A percentile compares a stretch with the other conserved stretches of the same genome.
Evolutionary conservation across 1,140 invertebrate genomes (phyloP).

Genomic region (Trichonephila clavipes): DNA sequence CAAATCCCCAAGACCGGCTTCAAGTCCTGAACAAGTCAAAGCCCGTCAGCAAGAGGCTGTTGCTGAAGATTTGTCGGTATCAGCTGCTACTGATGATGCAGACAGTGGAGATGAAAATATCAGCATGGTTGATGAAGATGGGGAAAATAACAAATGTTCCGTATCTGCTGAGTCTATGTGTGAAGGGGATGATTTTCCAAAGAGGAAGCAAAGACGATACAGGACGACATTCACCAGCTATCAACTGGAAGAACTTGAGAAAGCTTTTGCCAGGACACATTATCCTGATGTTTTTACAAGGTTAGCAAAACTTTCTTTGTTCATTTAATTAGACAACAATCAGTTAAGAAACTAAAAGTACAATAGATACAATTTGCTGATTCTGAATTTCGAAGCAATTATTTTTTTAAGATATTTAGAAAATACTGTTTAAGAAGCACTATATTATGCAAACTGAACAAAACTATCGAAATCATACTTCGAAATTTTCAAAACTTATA

Average conservation of each 20-base stretch:
- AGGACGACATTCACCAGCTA: conserved; percentile 97
- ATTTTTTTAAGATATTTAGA: too few relatives aligned
- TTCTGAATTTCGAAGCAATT: too few relatives aligned
- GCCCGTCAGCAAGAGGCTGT: conserved; percentile 43
- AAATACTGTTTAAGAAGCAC: too few relatives aligned
- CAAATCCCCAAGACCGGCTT: conserved; percentile 60
- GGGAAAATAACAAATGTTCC: conserved; percentile 34
- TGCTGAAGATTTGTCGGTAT: conserved; percentile 65
- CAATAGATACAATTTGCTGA: too few relatives aligned
- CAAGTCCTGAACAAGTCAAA: conserved; percentile 33
- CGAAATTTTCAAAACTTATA: too few relatives aligned
- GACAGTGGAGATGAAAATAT: conserved; percentile 66
- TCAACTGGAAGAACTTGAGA: conserved; percentile 97
- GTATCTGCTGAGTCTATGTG: conserved; percentile 82
- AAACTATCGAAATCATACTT: too few relatives aligned
- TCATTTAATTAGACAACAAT: too few relatives aligned
- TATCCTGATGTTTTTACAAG: conserved; percentile 99
- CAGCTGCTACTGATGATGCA: conserved; percentile 29
- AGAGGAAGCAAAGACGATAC: conserved; percentile 94
- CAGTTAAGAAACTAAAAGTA: too few relatives aligned
- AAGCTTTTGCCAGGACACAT: conserved; percentile 97
- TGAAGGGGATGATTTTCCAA: conserved; percentile 89
- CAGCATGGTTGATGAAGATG: conserved; percentile 64
- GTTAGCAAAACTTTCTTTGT: conserved; percentile 82
- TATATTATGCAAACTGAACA: too few relatives aligned